phyloP scores from a whole-genome alignment of 2,797 vertebrate species.

The Enteromius paludinosus region DNA sequence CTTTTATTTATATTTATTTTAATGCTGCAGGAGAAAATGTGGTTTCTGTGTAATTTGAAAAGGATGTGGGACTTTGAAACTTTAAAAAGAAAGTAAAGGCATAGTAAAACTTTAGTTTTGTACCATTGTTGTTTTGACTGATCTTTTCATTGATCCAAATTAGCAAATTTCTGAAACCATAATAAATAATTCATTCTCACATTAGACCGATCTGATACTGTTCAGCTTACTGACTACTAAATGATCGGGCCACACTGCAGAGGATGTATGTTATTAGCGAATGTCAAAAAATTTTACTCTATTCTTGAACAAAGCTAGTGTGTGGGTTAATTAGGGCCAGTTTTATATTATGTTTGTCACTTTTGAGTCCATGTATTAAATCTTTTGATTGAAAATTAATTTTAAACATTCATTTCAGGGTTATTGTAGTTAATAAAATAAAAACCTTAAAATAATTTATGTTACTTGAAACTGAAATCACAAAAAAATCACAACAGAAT shows the following conservation, averaged over 20 bases:
- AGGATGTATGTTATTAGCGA: neutral
- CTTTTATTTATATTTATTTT: neutral
- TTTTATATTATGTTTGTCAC: neutral
- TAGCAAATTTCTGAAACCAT: neutral
- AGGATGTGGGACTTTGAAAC: neutral
- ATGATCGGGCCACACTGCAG: neutral
- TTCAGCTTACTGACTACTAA: neutral
- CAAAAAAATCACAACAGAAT: too few relatives aligned
- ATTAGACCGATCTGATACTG: neutral
- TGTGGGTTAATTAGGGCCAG: neutral
- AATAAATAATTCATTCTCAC: neutral
- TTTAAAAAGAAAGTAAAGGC: neutral
- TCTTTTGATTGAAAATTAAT: too few relatives aligned
- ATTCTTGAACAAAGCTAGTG: neutral
- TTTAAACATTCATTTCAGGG: neutral
- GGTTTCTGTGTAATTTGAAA: neutral
- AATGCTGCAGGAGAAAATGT: neutral
- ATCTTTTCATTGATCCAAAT: neutral
- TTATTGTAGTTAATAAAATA: neutral
- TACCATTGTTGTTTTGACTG: neutral
- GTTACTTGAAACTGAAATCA: neutral
- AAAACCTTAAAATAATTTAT: neutral
- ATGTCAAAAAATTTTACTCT: neutral
- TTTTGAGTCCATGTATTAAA: neutral
- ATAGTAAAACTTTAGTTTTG: neutral